Conservation (phyloP, 1,140 invertebrate genomes). For the Formica selysi region DNA sequence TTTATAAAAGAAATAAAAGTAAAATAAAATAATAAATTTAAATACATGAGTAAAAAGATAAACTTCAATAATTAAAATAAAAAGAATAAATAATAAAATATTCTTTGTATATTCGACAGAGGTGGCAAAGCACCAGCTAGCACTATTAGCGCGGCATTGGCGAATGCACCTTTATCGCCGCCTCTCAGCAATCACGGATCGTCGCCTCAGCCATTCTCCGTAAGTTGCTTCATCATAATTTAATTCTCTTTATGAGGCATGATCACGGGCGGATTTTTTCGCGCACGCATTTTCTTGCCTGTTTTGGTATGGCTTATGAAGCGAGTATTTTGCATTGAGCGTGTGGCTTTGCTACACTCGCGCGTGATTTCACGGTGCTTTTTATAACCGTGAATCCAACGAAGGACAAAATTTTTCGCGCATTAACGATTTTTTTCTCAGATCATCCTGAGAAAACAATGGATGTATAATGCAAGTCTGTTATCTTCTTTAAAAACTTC, state of each 20-base stretch:
- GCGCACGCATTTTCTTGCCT: slow-evolving; percentile 28
- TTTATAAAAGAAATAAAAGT: not conserved
- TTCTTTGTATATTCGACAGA: slow-evolving; percentile 80
- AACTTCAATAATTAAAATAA: slow-evolving; percentile 59
- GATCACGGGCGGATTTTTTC: slow-evolving; percentile 22
- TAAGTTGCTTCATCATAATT: slow-evolving; percentile 77
- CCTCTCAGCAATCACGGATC: slow-evolving; percentile 84
- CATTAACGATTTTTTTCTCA: slow-evolving; percentile 36
- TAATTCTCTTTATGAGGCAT: slow-evolving; percentile 59
- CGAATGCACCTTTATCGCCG: slow-evolving; percentile 87
- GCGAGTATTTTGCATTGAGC: slow-evolving; percentile 49
- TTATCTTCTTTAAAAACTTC: not conserved
- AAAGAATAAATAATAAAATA: not conserved
- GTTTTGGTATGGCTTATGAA: slow-evolving; percentile 53
- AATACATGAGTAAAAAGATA: not conserved
- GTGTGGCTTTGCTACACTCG: slow-evolving; percentile 59
- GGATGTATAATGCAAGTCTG: not conserved
- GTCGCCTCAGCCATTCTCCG: slow-evolving; percentile 83
- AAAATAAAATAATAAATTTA: not conserved
- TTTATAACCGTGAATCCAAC: slow-evolving; percentile 16
- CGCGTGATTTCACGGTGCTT: slow-evolving; percentile 37
- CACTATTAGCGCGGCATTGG: slow-evolving; percentile 89
- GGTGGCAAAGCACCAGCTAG: slow-evolving; percentile 89
- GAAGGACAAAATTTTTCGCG: slow-evolving; percentile 37
- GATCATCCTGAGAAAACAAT: not conserved